These are phyloP conservation scores for Tubulanus polymorphus DNA, from an alignment of 2,888 invertebrate genomes.

Conservation along the genomic window DNA sequence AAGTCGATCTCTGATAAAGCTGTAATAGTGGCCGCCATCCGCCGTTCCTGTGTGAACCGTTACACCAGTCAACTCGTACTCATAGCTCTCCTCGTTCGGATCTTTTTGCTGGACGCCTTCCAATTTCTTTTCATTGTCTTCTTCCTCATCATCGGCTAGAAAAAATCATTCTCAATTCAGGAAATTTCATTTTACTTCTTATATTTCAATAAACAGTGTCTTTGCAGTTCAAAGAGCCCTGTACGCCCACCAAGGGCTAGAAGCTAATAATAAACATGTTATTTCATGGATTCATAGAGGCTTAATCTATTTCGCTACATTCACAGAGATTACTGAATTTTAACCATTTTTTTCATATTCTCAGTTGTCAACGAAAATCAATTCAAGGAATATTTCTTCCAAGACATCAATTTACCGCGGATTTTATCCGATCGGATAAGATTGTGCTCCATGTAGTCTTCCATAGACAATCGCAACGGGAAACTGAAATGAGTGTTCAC, in stretches of 20 bases:
- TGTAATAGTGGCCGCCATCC: slow-evolving; percentile 93
- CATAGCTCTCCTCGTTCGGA: slow-evolving; percentile 39
- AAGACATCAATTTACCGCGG: slow-evolving; percentile 23
- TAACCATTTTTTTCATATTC: no score
- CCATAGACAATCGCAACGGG: slow-evolving; percentile 88
- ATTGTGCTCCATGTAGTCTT: slow-evolving; percentile 88
- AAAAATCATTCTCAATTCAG: no score
- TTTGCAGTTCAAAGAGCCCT: no score
- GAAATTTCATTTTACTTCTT: no score
- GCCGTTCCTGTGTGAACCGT: slow-evolving; percentile 98
- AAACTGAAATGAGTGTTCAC: slow-evolving; percentile 97
- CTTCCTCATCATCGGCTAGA: slow-evolving; percentile 26
- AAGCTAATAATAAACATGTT: no score
- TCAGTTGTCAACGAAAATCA: no score
- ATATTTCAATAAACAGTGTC: no score
- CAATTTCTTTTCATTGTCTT: slow-evolving; percentile 22
- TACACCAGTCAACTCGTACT: slow-evolving; percentile 82
- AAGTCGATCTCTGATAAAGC: slow-evolving; percentile 85
- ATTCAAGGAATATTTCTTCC: no score
- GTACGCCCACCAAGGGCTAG: no score
- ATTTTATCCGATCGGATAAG: slow-evolving; percentile 55
- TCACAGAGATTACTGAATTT: no score
- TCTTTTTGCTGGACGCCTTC: slow-evolving; percentile 22
- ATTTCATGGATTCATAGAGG: no score
- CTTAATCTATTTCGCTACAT: no score